Evolutionary conservation across 1,140 invertebrate genomes (phyloP), one percentile per base, ranked within the genome.

Genomic region (Brevipalpus yothersi): DNA sequence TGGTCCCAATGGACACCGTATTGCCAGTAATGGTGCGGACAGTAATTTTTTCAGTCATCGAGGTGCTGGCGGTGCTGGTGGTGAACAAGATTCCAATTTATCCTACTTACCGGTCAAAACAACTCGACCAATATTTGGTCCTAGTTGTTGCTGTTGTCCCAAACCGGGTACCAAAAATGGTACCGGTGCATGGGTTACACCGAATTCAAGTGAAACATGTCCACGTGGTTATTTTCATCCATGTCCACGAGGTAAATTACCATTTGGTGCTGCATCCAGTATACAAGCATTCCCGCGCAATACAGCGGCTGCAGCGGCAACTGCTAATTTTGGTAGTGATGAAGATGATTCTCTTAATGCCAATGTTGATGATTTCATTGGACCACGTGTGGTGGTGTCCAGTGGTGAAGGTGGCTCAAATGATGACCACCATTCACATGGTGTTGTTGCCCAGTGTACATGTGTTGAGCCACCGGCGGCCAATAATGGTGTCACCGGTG

Each of bases 221-320:
- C 60, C 63, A 41, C 13, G 58, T 11, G 62, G 62, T 19, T 61
- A 63, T 49, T 62, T 45, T 58, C 62, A 63, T 51, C 62, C 62
- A 49, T 49, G 56, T n/a, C 60, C 53, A 19, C 51, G 62, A 41
- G 61, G 61, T 45, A 65, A 63, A 41, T 59, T 66, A 13, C 66
- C 66, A 10, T 66, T 66, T 41, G 66, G 66, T 21, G 66, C 65
- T 19, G 66, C 66, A 7, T 66, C 65, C 1, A 64, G 39, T 3
- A 51, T 63, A 9, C 62, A 63, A 9, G 60, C 62, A 42, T 61
- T 63, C 41, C 63, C 58, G 42, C 60, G 45, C 9, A 19, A 31
- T 39, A 41, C 7, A 31, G 12, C 19, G 7, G 53, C 10, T 21
- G 56, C 13, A 39, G 23, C 21, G 5, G 59, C 41, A 15, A 13